Evolutionary conservation across 2,113 vertebrate genomes (phyloP), one percentile per base, ranked within the genome.

Genomic region (Sturnus vulgaris): DNA sequence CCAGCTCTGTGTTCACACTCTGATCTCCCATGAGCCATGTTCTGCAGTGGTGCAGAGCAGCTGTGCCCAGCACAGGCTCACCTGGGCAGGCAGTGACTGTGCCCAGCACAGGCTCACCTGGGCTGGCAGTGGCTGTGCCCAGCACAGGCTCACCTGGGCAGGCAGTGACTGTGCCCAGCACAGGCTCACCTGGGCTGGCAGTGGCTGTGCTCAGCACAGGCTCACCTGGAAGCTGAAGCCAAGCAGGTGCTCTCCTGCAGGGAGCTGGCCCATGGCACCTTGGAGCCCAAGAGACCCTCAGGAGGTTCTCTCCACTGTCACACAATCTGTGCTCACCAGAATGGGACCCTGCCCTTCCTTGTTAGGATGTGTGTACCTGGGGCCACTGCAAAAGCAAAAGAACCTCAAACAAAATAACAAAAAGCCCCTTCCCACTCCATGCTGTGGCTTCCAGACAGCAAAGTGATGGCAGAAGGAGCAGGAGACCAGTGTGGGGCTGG

Each of bases 401-500:
- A 18, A 23, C 0, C 31, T n/a, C n/a, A 8, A 76, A 64, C 8
- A 66, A 71, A 37, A 44, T 7, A 81, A 50, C 15, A 39, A 53
- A 53, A 55, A n/a, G 12, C 2, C 40, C 8, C 46, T 21, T 24
- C 33, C 35, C 4, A 20, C 12, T 24, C 40, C 10, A 1, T 2
- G 6, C 37, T 11, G 4, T 30, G 35, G 47, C 42, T 59, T 22
- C 49, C 46, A 30, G 57, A 10, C 14, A 37, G 39, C 31, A 21
- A 16, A 40, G 37, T 3, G 5, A 25, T 46, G 70, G 23, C 10
- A 47, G 46, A 61, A 56, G 72, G 61, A 35, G 63, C 19, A 31
- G 47, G 57, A 25, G 40, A 24, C 3, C 0, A 0, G 5, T 2
- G 28, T 12, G 56, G 40, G 37, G 5, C 23, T 0, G 0, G 9